Evolutionary conservation across 2,888 invertebrate species (phyloP).

Genomic region (Chydorus sphaericus): DNA sequence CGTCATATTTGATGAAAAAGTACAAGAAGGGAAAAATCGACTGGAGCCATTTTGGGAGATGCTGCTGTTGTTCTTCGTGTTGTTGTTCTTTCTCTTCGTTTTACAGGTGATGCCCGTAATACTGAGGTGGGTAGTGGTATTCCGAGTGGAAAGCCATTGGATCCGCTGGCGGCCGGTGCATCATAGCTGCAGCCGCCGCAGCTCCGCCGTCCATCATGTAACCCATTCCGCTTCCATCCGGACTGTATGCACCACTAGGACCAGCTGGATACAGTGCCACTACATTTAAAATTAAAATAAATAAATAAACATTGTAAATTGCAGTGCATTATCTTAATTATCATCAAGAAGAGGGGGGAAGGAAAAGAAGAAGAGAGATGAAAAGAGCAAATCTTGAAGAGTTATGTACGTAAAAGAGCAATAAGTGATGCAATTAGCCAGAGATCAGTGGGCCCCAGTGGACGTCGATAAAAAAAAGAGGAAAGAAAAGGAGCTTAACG

Average conservation of each 20-base stretch:
- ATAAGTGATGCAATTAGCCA: conserved; percentile 2
- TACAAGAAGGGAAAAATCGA: not conserved
- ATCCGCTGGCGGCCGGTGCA: conserved; percentile 87
- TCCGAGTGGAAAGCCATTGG: conserved; percentile 79
- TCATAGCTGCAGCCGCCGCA: conserved; percentile 75
- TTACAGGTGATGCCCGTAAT: conserved; percentile 84
- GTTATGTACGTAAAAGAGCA: not conserved
- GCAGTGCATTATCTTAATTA: conserved; percentile 5
- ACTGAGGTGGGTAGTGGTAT: conserved; percentile 72
- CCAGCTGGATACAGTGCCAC: conserved; percentile 41
- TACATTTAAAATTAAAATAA: conserved; percentile 5
- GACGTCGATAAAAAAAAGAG: not conserved
- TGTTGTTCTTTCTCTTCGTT: not conserved
- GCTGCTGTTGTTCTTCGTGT: not conserved
- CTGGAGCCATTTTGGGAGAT: not conserved
- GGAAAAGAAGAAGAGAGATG: not conserved
- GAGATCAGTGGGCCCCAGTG: not conserved
- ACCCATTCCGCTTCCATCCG: conserved; percentile 89
- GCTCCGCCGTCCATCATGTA: conserved; percentile 75
- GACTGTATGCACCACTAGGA: conserved; percentile 89
- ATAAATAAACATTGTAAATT: conserved; percentile 13
- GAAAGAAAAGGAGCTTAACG: not conserved
- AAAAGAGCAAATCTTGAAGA: not conserved
- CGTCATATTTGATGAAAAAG: not conserved
- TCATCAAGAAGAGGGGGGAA: not conserved